Evolutionary conservation across 2,113 vertebrate genomes (phyloP).

Genomic region (Ptilorrhoa leucosticta): DNA sequence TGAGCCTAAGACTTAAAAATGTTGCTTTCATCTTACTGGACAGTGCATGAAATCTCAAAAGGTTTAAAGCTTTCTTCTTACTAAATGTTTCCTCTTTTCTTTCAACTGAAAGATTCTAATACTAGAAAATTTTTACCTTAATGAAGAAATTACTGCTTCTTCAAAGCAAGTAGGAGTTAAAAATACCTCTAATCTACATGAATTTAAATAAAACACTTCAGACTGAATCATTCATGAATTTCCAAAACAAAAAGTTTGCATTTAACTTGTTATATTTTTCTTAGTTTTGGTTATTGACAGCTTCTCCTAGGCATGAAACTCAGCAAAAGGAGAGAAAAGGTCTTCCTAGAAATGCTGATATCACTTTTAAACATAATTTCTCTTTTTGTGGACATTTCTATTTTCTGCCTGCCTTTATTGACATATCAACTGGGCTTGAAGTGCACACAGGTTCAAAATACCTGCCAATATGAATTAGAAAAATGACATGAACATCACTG

Average conservation of each 20-base stretch:
- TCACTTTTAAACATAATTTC: neutral
- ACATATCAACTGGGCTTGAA: neutral
- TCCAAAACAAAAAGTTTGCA: neutral
- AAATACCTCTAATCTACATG: neutral
- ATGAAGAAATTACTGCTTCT: neutral
- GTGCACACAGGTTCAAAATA: neutral
- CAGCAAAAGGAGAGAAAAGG: neutral
- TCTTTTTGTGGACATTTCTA: neutral
- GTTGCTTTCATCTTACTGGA: constrained; percentile 65
- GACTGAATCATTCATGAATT: neutral
- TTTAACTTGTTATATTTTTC: neutral
- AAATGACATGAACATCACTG: neutral
- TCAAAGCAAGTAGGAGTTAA: neutral
- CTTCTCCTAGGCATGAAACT: neutral
- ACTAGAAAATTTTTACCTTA: neutral
- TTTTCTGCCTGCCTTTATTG: neutral
- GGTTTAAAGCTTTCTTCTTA: constrained; percentile 10
- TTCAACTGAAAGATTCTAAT: constrained; percentile 1
- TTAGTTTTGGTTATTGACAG: neutral
- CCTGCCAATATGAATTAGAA: neutral
- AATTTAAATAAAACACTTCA: neutral
- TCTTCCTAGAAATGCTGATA: neutral
- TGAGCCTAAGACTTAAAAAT: constrained; percentile 45
- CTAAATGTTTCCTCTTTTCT: neutral
- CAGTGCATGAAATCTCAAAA: neutral